Evolutionary conservation across 1,140 invertebrate species (phyloP).

Genomic region (Batillaria attramentaria): DNA sequence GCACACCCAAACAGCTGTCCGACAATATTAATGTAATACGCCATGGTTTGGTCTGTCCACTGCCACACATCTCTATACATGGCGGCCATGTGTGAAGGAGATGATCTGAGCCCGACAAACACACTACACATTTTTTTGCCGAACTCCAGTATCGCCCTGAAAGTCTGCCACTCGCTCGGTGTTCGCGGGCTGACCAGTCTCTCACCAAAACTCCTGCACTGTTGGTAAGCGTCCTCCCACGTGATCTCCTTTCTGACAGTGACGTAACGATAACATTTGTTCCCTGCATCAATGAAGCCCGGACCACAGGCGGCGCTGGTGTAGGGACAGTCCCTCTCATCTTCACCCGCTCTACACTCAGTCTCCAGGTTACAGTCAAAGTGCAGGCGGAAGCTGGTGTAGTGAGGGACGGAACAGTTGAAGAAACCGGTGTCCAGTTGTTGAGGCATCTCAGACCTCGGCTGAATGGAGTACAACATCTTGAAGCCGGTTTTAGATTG

Average conservation of each 20-base stretch:
- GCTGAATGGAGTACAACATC: neutral
- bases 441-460: neutral
- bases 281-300: neutral
- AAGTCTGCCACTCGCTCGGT: neutral
- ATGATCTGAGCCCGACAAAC: neutral
- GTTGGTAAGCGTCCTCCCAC: neutral
- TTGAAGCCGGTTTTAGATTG: too few species aligned
- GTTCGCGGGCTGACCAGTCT: neutral
- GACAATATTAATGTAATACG: neutral
- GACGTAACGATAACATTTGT: neutral
- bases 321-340: neutral
- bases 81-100: neutral
- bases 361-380: neutral
- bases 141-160: neutral
- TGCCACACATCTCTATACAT: conserved; percentile 7
- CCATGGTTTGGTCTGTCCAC: neutral
- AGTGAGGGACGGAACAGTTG: neutral
- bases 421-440: neutral
- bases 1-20: too few species aligned
- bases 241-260: neutral
- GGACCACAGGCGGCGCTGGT: neutral
- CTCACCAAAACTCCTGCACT: neutral
- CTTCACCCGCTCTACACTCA: neutral
- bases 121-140: neutral
- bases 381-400: neutral